phyloP scores from a whole-genome alignment of 1,140 invertebrate genomes.

The Brachionus paranguensis region DNA sequence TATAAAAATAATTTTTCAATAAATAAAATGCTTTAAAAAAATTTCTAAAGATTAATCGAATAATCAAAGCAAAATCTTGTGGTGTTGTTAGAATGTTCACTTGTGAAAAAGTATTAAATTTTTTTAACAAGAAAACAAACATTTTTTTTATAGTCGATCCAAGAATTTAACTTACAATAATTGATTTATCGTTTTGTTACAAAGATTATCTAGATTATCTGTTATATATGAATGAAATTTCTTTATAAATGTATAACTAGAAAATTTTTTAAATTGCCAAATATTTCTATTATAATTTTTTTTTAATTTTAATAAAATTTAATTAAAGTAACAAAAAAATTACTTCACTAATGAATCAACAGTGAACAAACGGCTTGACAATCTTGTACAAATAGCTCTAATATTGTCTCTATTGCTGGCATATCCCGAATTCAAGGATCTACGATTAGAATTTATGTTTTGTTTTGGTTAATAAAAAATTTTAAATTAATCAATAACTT shows the following conservation, averaged over 20 bases:
- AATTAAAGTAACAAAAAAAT: neutral
- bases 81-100: no score
- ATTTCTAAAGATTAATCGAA: no score
- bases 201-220: neutral
- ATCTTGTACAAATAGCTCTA: slow-evolving; percentile 81
- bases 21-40: no score
- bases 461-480: slow-evolving; percentile 10
- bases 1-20: no score
- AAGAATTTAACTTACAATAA: neutral
- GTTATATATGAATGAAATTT: slow-evolving; percentile 7
- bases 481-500: neutral
- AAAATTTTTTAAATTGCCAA: slow-evolving; percentile 30
- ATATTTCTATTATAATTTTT: neutral
- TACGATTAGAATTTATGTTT: slow-evolving; percentile 42
- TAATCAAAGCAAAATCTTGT: no score
- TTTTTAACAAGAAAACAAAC: neutral
- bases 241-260: neutral
- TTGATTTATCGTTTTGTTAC: neutral
- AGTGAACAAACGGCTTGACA: slow-evolving; percentile 82
- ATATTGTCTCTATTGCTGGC: slow-evolving; percentile 81
- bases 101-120: no score
- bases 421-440: slow-evolving; percentile 76
- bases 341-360: slow-evolving; percentile 59
- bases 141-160: neutral
- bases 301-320: neutral